phyloP scores from a whole-genome alignment of 2,888 invertebrate species.

The Ochropacha duplaris region DNA sequence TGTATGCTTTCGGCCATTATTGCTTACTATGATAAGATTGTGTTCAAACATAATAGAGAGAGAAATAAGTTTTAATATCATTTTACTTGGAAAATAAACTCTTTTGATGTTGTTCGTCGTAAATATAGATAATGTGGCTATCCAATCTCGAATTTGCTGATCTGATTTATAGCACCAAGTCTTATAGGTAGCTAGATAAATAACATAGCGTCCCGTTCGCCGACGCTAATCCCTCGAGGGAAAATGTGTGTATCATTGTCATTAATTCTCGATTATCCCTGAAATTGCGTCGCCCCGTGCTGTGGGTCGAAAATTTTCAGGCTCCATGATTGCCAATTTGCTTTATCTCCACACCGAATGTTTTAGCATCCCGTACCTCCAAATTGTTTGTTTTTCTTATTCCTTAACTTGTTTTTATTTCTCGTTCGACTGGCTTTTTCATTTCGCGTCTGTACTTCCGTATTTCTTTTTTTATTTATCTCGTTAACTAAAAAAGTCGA shows the following conservation, averaged over 20 bases:
- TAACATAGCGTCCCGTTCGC: background rate
- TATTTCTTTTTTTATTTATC: background rate
- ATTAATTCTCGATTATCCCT: constrained; percentile 28
- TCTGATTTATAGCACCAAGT: background rate
- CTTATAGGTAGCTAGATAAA: background rate
- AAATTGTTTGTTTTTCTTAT: background rate
- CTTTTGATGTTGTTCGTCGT: background rate
- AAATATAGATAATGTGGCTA: background rate
- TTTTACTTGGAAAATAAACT: background rate
- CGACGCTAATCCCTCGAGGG: constrained; percentile 10
- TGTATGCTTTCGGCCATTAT: no score
- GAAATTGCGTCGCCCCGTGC: constrained; percentile 25
- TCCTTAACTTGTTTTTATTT: background rate
- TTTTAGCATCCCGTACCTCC: background rate
- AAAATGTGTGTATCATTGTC: constrained; percentile 19
- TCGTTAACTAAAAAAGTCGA: background rate
- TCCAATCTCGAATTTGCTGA: background rate
- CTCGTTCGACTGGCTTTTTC: background rate
- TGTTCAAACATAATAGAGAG: no score
- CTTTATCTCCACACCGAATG: constrained; percentile 8
- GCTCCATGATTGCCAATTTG: constrained; percentile 30
- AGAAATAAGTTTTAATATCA: background rate
- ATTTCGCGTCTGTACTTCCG: background rate
- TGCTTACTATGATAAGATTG: no score
- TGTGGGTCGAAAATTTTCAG: constrained; percentile 17